These are phyloP conservation scores for Chondrosia reniformis DNA, from an alignment of 37 sponge, comb jelly and placozoan species.

Conservation along the genomic window DNA sequence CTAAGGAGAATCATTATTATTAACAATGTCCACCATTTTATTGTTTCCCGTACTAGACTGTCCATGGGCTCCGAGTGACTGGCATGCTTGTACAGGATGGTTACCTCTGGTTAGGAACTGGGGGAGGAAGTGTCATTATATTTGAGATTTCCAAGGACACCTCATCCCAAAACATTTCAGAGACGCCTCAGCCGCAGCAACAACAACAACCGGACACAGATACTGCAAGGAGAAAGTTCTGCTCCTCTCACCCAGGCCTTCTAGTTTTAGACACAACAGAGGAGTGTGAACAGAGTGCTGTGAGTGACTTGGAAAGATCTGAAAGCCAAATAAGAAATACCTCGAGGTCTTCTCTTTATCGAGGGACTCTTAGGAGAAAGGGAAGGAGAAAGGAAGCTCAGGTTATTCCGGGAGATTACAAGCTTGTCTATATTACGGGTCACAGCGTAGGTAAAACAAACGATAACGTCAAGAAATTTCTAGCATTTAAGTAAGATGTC, in stretches of 20 bases:
- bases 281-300: background rate
- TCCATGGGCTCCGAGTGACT: background rate
- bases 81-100: background rate
- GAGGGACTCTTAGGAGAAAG: background rate
- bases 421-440: background rate
- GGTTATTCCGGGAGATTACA: background rate
- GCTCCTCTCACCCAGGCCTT: background rate
- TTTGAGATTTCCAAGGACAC: background rate
- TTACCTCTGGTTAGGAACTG: conserved; percentile 7
- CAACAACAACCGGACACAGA: background rate
- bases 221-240: background rate
- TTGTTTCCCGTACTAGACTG: background rate
- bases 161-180: background rate
- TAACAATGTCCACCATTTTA: background rate
- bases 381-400: background rate
- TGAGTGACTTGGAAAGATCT: background rate
- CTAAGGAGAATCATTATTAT: no score
- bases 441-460: background rate
- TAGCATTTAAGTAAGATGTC: conserved; percentile 7
- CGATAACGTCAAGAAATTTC: conserved; percentile 10
- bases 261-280: background rate
- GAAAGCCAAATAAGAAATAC: background rate
- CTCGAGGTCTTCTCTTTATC: background rate
- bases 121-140: conserved; percentile 11
- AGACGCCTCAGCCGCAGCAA: background rate